phyloP scores from a whole-genome alignment of 1,140 invertebrate species.

The Eulimnadia texana region DNA sequence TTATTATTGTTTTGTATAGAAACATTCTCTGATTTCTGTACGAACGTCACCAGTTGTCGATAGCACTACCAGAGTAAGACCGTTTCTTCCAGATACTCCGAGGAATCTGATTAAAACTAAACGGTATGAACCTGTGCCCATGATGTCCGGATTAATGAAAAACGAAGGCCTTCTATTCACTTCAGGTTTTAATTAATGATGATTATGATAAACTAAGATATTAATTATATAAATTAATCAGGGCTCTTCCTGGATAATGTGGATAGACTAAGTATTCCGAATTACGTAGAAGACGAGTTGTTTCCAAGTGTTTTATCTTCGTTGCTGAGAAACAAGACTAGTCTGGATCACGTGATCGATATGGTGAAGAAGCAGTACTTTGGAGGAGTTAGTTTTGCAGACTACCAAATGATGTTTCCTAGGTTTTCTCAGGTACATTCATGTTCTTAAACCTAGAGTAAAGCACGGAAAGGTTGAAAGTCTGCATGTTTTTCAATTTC shows the following conservation, averaged over 20 bases:
- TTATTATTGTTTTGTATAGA: too few species aligned
- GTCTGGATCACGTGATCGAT: background rate
- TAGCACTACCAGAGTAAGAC: too few species aligned
- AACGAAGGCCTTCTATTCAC: constrained; percentile 39
- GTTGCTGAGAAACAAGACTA: constrained; percentile 7
- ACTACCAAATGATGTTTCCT: constrained; percentile 7
- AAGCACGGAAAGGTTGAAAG: background rate
- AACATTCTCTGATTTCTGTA: too few species aligned
- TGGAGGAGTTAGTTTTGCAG: background rate
- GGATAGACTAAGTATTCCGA: constrained; percentile 7
- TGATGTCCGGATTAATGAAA: constrained; percentile 40
- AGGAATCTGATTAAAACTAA: too few species aligned
- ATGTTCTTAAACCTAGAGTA: background rate
- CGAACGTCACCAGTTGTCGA: too few species aligned
- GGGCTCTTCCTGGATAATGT: constrained; percentile 16
- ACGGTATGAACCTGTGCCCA: constrained; percentile 41
- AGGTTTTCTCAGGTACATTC: constrained; percentile 9
- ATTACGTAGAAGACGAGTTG: constrained; percentile 12
- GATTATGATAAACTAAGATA: background rate
- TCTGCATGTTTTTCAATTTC: too few species aligned
- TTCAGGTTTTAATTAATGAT: too few species aligned
- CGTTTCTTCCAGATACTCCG: too few species aligned
- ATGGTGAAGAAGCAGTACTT: constrained; percentile 16
- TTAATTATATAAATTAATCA: background rate
- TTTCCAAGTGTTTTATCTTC: constrained; percentile 11